These are phyloP conservation scores for Acromyrmex heyeri DNA, from an alignment of 1,140 invertebrate species.

Conservation along the genomic window DNA sequence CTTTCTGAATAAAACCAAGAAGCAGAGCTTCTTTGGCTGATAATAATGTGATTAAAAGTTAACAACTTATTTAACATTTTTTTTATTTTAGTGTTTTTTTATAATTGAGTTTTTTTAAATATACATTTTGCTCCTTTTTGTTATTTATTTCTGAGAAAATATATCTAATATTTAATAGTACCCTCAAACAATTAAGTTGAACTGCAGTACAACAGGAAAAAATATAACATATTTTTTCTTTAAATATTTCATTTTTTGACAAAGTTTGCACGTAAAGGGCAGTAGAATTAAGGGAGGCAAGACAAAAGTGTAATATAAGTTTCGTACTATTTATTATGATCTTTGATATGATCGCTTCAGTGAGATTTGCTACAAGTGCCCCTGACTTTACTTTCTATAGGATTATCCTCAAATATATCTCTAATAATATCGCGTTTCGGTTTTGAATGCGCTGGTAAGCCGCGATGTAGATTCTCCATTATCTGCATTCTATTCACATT, in stretches of 20 bases:
- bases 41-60: no score
- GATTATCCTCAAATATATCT: constrained; percentile 79
- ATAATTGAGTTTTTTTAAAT: background rate
- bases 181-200: background rate
- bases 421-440: constrained; percentile 83
- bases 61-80: no score
- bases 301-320: background rate
- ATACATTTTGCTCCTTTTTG: background rate
- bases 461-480: constrained; percentile 84
- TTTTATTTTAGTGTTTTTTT: no score
- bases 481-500: constrained; percentile 78
- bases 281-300: constrained; percentile 12
- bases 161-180: constrained; percentile 3
- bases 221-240: constrained; percentile 16
- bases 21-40: no score
- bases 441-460: constrained; percentile 80
- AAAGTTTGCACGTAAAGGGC: background rate
- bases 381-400: constrained; percentile 63
- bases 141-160: constrained; percentile 28
- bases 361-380: constrained; percentile 65
- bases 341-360: constrained; percentile 9
- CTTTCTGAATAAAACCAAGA: no score
- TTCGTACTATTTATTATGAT: constrained; percentile 39
- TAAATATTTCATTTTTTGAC: background rate
- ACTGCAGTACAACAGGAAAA: constrained; percentile 19